Evolutionary conservation across 2,113 vertebrate species (phyloP).

Genomic region (Phrynosoma blainvillii): DNA sequence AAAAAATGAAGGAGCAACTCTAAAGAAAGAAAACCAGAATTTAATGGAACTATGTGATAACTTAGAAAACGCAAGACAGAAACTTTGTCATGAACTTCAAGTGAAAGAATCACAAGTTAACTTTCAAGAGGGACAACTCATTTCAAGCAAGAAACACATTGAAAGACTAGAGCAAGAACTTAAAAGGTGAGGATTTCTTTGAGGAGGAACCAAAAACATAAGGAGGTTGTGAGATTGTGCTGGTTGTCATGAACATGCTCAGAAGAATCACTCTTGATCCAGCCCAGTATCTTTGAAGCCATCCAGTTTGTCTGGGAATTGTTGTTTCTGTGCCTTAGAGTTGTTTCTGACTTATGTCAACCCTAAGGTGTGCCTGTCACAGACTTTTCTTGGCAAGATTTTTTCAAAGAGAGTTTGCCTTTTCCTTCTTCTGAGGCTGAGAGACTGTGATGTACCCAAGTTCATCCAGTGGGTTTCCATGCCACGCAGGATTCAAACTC

Average conservation of each 20-base stretch:
- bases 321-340: no score
- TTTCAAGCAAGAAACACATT: conserved; percentile 83
- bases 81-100: conserved; percentile 85
- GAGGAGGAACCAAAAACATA: not conserved
- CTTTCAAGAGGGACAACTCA: conserved; percentile 90
- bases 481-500: no score
- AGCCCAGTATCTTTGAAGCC: not conserved
- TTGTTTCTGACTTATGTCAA: no score
- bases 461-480: no score
- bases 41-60: conserved; percentile 89
- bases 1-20: conserved; percentile 81
- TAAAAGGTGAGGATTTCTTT: conserved; percentile 81
- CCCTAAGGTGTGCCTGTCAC: no score
- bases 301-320: not conserved
- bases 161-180: conserved; percentile 90
- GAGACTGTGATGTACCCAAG: no score
- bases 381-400: no score
- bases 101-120: conserved; percentile 90
- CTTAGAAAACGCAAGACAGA: conserved; percentile 88
- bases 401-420: no score
- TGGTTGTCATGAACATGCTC: not conserved
- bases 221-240: not conserved
- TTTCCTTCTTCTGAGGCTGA: no score
- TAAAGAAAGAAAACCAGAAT: conserved; percentile 91
- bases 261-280: not conserved